phyloP scores from a whole-genome alignment of 2,888 invertebrate genomes.

The Eupithecia subumbrata region DNA sequence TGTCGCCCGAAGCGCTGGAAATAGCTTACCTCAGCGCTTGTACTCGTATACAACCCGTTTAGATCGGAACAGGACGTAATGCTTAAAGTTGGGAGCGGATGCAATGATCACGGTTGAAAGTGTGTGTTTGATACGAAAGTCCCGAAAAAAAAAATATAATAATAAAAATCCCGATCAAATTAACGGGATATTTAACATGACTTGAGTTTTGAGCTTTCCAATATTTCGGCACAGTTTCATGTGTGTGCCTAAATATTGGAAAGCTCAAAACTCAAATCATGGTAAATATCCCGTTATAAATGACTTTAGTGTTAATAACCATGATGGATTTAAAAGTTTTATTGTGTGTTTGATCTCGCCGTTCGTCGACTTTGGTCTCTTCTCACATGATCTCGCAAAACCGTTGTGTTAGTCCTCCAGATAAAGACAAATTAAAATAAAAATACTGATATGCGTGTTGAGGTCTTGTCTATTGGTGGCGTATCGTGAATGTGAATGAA shows the following conservation, averaged over 20 bases:
- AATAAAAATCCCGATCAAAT: too few relatives aligned
- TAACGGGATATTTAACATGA: too few relatives aligned
- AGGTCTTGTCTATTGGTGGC: not conserved
- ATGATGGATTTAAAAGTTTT: too few relatives aligned
- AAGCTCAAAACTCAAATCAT: too few relatives aligned
- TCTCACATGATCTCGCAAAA: not conserved
- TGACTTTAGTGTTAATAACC: too few relatives aligned
- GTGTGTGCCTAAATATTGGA: too few relatives aligned
- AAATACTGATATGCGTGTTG: not conserved
- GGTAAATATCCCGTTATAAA: too few relatives aligned
- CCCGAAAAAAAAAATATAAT: too few relatives aligned
- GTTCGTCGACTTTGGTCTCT: not conserved
- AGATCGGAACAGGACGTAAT: not conserved
- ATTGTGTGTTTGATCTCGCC: not conserved
- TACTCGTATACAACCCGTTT: conserved; percentile 7
- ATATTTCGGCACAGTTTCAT: too few relatives aligned
- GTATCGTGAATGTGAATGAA: too few relatives aligned
- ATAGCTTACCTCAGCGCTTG: conserved; percentile 8
- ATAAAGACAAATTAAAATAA: not conserved
- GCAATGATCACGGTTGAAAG: not conserved
- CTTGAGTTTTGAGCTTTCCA: too few relatives aligned
- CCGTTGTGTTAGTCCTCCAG: not conserved
- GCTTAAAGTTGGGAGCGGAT: not conserved
- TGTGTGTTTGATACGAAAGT: not conserved
- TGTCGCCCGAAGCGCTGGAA: conserved; percentile 4